Evolutionary conservation across 2,888 invertebrate genomes (phyloP), one percentile per base, ranked within the genome.

Genomic region (Leptothorax acervorum): DNA sequence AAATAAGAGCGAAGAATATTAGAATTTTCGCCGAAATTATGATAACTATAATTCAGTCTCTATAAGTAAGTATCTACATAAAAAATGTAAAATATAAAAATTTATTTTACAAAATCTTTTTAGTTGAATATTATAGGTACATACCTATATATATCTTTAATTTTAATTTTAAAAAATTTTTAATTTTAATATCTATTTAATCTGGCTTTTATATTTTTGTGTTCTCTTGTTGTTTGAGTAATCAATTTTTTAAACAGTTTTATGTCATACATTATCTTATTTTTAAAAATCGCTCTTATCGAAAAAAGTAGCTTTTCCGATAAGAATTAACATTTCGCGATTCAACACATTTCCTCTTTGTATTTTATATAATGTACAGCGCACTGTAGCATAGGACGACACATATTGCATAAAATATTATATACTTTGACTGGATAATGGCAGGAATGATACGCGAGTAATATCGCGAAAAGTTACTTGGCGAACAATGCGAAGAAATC

Each of bases 291-390:
- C 18, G 18, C 23, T 23, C 23, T 23, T 23, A 23, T 23, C 23
- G 23, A n/a, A 28, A 63, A 35, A 28, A 51, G 18, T 39, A 28
- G 9, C 11, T 51, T 11, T 23, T 48, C 70, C 18, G 12, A 68
- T 53, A 53, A 28, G 28, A 18, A 68, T 45, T 74, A 60, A 60
- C 45, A 42, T 81, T 66, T 75, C 55, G 42, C 48, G 39, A 65
- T 15, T 11, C 2, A 11, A 66, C 15, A 75, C 11, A 75, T 66
- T 39, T 75, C 35, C 35, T 65, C 75, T 75, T 75, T 12, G 23
- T 75, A 66, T 75, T 75, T 75, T 75, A 35, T 75, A 75, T 51
- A 75, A 68, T 75, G 75, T 66, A 66, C 75, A 70, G 28, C 53
- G 68, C 68, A 55, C 28, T 42, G 51, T 60, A 75, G 42, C 53